Percentiles rank a stretch among this genome's conserved stretches.
Conservation (phyloP, 2,113 vertebrate genomes). For the Myiozetetes cayanensis region DNA sequence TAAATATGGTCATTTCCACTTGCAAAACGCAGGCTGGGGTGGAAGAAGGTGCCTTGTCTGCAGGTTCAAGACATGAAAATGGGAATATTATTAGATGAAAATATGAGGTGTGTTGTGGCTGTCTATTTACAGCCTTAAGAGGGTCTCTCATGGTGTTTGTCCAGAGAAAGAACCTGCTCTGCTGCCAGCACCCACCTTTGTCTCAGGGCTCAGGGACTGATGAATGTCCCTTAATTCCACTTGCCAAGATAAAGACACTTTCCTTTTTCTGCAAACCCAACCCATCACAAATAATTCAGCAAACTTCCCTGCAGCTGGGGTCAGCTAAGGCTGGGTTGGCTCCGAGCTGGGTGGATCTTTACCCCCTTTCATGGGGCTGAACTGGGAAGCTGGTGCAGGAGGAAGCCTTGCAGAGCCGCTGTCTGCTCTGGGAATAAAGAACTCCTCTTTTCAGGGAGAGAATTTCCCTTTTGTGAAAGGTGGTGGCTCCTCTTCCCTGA, state of each 20-base stretch:
- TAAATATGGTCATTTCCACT: neutral
- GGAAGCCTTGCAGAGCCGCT: neutral
- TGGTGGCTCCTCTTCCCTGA: neutral
- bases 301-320: neutral
- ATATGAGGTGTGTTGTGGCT: neutral
- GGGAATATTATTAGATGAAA: neutral
- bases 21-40: neutral
- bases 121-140: neutral
- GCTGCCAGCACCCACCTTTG: neutral
- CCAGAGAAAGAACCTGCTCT: neutral
- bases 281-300: neutral
- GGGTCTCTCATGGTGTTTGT: neutral
- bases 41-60: neutral
- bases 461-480: constrained; percentile 36
- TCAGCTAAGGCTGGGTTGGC: constrained; percentile 34
- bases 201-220: neutral
- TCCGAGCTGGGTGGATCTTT: neutral
- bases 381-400: neutral
- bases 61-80: neutral
- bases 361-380: neutral
- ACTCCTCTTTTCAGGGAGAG: constrained; percentile 30
- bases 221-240: neutral
- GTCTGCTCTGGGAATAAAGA: constrained; percentile 22
- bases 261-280: neutral
- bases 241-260: neutral